Evolutionary conservation across 2,797 vertebrate genomes (phyloP), one percentile per base, ranked within the genome.

Genomic region (Craterocephalus amniculus): DNA sequence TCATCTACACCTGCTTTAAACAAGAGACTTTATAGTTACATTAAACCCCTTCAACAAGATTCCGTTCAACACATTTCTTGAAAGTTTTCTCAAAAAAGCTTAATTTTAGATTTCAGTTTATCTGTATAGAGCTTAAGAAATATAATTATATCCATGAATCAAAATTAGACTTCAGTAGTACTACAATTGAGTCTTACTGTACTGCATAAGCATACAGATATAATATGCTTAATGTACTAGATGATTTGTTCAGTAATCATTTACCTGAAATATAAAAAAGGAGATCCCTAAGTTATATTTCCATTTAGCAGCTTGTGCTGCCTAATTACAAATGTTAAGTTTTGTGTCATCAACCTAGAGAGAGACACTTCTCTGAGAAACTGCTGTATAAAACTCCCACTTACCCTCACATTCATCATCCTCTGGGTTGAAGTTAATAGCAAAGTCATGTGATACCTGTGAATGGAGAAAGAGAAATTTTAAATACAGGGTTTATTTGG

Each of bases 361-460:
- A 51, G 22, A 52, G n/a, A 26, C 48, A 24, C 22, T 58, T 61
- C 34, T 38, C 1, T 14, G 3, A 10, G 2, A 74, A 51, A 35
- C 2, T 27, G 5, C 2, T 43, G 18, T 35, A 24, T 4, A 61
- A 71, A 56, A 16, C 2, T 14, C 0, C 61, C 26, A 36, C 92
- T 92, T 90, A 98, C 98, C 97, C 95, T 98, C 97, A 82, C 97
- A 98, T 92, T 98, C 97, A 2, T 97, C 96, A 0, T 99, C 95
- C 18, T 97, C 96, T 0, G 95, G 96, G 87, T 97, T 98, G 86
- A 99, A 99, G 87, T 97, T 98, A 90, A 99, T 98, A 82, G 97
- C 97, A 49, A 99, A 99, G 84, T 99, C 96, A 48, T 98, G 98
- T 49, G 98, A 99, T 51, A 99, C 97, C 97, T 99, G 88, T 16